Base-by-base conservation (phyloP, 2,797 vertebrate genomes). In the Orestias chungarensis region DNA sequence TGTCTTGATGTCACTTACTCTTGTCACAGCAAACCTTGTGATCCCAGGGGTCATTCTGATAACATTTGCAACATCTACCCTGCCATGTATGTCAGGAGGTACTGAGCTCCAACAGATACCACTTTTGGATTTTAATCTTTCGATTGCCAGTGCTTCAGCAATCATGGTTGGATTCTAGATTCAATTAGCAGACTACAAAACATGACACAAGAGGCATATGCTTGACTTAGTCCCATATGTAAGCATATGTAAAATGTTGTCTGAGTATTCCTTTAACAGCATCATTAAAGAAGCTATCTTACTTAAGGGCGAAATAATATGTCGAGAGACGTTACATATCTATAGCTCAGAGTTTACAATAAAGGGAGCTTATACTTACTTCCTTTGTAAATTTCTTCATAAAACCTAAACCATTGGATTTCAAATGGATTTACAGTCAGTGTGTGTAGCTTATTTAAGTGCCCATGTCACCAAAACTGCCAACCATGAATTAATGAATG, bases 401-500 rank as follows among this genome's bases (percentile, higher is more conserved):
- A 55, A 71, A 82, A 81, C 75, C 80, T 40, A 79, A 73, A 73
- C 68, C 7, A 7, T n/a, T 72, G 78, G 75, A 77, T 84, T 83
- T 80, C 38, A 81, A 83, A 72, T 54, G 64, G 75, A 80, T 79
- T 78, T 50, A 43, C 65, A 61, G 77, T 44, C 44, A 23, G 76
- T n/a, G 65, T 55, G 74, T 82, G 73, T 50, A 54, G 82, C 86
- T 85, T 33, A 12, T 86, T 88, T 87, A 74, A 81, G 79, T 69
- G 81, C 66, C 78, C 66, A 20, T 83, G 84, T 88, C 88, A 87
- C 76, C 68, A 33, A 64, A 49, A 66, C 79, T 87, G 88, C 86
- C 88, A 89, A 83, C 76, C 80, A 73, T 80, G 84, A 90, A 88
- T 91, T 88, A 90, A 92, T 92, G 82, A 89, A 89, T 92, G 85